These are phyloP conservation scores for Hippasteria phrygiana DNA, from an alignment of 53 echinoderm and acorn worm species.

Conservation along the genomic window DNA sequence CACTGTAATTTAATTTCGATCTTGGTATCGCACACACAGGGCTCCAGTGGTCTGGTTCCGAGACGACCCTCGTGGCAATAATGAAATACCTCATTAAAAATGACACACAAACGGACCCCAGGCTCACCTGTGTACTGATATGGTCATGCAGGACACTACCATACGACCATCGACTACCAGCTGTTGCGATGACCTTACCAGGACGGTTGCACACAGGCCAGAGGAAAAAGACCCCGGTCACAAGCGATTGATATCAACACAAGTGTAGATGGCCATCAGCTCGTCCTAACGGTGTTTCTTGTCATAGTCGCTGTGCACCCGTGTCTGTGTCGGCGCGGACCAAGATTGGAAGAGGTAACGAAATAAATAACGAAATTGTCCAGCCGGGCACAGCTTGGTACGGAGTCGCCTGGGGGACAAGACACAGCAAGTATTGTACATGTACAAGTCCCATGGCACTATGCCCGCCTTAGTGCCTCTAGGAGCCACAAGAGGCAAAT, in stretches of 20 bases:
- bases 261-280: neutral
- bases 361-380: neutral
- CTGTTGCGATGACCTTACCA: conserved; percentile 40
- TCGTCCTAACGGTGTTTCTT: conserved; percentile 1
- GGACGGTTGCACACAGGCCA: conserved; percentile 12
- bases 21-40: neutral
- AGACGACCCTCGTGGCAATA: neutral
- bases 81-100: conserved; percentile 44
- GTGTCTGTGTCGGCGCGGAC: neutral
- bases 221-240: neutral
- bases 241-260: neutral
- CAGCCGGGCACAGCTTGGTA: conserved; percentile 40
- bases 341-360: neutral
- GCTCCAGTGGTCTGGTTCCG: neutral
- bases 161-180: conserved; percentile 21
- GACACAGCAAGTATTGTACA: neutral
- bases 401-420: conserved; percentile 27
- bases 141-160: neutral
- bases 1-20: too few species aligned
- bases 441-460: neutral
- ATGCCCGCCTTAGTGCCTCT: too few species aligned
- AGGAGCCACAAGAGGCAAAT: too few species aligned
- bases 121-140: conserved; percentile 18
- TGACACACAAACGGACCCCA: neutral
- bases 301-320: neutral